Conservation (phyloP, 2,113 vertebrate genomes). For the Corydoras sp. region DNA sequence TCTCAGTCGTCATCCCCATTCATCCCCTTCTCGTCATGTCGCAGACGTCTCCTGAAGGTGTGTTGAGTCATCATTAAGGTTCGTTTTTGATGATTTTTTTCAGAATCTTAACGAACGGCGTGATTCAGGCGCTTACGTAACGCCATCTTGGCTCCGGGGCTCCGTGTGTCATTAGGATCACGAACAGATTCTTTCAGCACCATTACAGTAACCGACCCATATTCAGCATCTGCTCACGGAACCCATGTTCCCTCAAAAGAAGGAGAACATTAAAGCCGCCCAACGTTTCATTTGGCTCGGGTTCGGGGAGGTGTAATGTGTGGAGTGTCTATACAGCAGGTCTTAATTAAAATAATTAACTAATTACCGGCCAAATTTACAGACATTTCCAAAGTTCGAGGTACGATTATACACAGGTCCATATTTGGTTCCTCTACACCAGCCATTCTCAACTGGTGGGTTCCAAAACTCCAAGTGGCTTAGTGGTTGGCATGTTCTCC, state of each 20-base stretch:
- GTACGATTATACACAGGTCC: too few relatives aligned
- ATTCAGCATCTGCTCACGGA: background rate
- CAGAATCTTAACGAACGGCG: background rate
- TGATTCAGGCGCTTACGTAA: constrained; percentile 3
- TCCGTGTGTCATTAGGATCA: background rate
- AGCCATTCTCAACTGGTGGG: too few relatives aligned
- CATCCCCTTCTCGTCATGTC: background rate
- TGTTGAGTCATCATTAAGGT: background rate
- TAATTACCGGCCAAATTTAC: too few relatives aligned
- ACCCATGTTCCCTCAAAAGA: background rate
- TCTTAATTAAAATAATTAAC: too few relatives aligned
- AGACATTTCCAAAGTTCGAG: too few relatives aligned
- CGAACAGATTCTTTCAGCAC: background rate
- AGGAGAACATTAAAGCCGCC: too few relatives aligned
- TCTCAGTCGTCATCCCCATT: background rate
- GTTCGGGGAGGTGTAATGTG: too few relatives aligned
- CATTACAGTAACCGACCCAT: background rate
- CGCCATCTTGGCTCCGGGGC: background rate
- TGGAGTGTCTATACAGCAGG: too few relatives aligned
- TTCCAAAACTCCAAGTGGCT: too few relatives aligned
- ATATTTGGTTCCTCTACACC: too few relatives aligned
- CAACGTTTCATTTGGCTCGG: too few relatives aligned
- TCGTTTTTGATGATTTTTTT: background rate
- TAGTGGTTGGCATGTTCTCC: too few relatives aligned
- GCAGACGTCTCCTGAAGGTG: background rate